Evolutionary conservation across 2,113 vertebrate genomes (phyloP).

Genomic region (Onychostruthus taczanowskii): DNA sequence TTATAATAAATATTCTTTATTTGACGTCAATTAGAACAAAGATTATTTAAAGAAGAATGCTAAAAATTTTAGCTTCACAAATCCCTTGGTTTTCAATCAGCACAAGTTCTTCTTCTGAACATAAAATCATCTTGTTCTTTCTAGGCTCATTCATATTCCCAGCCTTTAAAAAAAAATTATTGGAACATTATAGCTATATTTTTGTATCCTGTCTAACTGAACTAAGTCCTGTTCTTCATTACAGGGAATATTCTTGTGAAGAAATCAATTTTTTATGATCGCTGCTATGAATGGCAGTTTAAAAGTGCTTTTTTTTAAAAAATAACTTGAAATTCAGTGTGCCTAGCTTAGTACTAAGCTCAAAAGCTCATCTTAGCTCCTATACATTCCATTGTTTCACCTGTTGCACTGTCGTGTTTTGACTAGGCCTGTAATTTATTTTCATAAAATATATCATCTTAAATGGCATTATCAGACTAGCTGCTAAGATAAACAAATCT

Average conservation of each 20-base stretch:
- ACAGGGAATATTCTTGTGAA: background rate
- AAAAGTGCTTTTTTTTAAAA: background rate
- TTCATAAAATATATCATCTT: constrained; percentile 35
- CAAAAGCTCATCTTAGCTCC: background rate
- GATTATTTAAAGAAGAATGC: background rate
- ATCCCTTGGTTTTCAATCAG: background rate
- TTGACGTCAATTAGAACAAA: background rate
- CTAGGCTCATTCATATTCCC: background rate
- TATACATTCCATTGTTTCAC: background rate
- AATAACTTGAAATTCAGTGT: background rate
- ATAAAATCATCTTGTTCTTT: background rate
- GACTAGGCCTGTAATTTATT: constrained; percentile 17
- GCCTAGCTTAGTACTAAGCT: background rate
- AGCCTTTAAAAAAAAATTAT: background rate
- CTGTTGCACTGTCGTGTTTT: background rate
- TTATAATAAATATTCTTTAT: background rate
- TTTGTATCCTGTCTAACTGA: background rate
- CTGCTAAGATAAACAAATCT: constrained; percentile 54
- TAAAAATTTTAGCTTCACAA: background rate
- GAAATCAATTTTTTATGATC: background rate
- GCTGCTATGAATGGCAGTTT: background rate
- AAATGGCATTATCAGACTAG: constrained; percentile 29
- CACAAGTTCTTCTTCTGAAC: background rate
- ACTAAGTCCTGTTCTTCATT: background rate
- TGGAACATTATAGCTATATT: background rate